phyloP scores from a whole-genome alignment of 2,888 invertebrate genomes.

The Kuschelorhynchus macadamiae region DNA sequence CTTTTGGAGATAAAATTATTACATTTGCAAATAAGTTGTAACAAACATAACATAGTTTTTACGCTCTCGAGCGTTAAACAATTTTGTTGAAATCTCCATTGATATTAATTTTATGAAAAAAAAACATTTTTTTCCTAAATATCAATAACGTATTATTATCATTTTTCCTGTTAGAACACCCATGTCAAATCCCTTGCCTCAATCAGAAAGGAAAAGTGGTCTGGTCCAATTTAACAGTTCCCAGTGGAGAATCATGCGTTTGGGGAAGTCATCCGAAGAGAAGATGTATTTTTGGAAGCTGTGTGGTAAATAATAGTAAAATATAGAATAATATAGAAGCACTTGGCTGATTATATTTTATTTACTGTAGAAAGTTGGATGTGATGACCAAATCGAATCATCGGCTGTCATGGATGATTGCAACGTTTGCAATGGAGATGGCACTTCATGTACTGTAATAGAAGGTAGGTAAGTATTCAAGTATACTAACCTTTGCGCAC shows the following conservation, averaged over 20 bases:
- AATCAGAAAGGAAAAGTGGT: constrained; percentile 8
- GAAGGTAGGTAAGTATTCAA: constrained; percentile 19
- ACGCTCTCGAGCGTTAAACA: too few species aligned
- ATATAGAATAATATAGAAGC: background rate
- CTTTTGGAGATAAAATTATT: too few species aligned
- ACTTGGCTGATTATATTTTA: too few species aligned
- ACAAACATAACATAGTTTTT: too few species aligned
- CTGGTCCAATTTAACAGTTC: constrained; percentile 24
- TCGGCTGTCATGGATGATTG: constrained; percentile 13
- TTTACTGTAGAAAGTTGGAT: constrained; percentile 24
- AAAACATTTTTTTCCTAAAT: background rate
- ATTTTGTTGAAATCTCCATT: too few species aligned
- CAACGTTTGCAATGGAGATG: constrained; percentile 26
- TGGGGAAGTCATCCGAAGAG: constrained; percentile 20
- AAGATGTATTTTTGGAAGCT: constrained; percentile 27
- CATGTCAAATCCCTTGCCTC: constrained; percentile 25
- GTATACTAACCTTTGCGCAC: too few species aligned
- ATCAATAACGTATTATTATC: background rate
- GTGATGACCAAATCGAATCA: constrained; percentile 32
- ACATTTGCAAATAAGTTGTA: too few species aligned
- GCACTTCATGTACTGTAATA: constrained; percentile 17
- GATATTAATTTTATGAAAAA: too few species aligned
- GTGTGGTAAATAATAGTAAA: constrained; percentile 14
- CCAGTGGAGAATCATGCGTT: constrained; percentile 22
- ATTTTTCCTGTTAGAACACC: constrained; percentile 13